Base-by-base conservation (phyloP, 2,888 invertebrate species). In the Drosophila paucipuncta region DNA sequence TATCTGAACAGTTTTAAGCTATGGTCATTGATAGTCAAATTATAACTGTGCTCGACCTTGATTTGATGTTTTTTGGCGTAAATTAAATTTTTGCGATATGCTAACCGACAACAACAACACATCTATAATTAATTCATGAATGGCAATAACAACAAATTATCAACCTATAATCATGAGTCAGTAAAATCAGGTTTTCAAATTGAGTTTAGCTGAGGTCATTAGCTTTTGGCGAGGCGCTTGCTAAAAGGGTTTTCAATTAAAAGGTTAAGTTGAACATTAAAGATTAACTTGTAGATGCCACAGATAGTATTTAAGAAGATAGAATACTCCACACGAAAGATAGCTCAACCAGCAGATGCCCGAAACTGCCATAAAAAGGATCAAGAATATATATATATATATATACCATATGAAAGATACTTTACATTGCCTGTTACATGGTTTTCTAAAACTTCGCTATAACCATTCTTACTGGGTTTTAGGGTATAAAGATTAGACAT, bases 11-110 rank as follows among this genome's bases (percentile, higher is more conserved):
- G 5, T 22, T 43, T 22, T 2, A 5, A 11, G 22, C 43, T 13
- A 54, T 25, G 0, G 16, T 5, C 22, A 22, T 33, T 33, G 58
- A 47, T 35, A 33, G 54, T 49, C 60, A 25, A 61, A 35, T 30
- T 71, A 70, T 67, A 55, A 55, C 63, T 57, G 28, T 59, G 57
- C 9, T 4, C 50, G 66, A 70, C 79, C 79, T 80, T 80, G 80
- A 73, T 30, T 64, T 35, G 30, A 16, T 53, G 25, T 55, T 58
- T 58, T 41, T 70, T 31, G 47, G 31, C 52, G 31, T 25, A 49
- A 70, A 22, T 33, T 22, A 43, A 31, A 31, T 4, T 31, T 52
- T 47, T 58, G 43, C 33, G n/a, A 16, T 37, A 43, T 54, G 70
- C 50, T 22, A 49, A 25, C 11, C 4, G 5, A 55, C 28, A 28